Percentiles rank a stretch among this genome's conserved stretches.
Evolutionary conservation across 2,113 vertebrate species (phyloP).

Genomic region (Strigops habroptila): DNA sequence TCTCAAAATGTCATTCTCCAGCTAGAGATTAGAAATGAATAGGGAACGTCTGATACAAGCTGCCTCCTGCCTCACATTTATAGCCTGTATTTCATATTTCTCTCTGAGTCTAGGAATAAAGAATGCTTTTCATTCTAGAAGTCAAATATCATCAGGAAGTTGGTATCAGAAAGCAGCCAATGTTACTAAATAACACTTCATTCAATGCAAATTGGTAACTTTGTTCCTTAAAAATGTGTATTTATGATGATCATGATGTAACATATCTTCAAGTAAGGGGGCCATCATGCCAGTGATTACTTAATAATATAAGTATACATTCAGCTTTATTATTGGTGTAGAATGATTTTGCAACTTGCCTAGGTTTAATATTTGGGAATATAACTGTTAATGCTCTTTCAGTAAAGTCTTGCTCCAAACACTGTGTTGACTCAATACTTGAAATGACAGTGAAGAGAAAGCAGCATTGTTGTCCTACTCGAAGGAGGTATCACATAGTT

Average conservation of each 20-base stretch:
- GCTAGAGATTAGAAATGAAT: not conserved
- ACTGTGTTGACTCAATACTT: not conserved
- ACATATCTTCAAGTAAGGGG: not conserved
- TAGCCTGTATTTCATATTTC: not conserved
- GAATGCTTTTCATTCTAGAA: not conserved
- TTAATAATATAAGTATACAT: not conserved
- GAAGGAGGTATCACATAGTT: not conserved
- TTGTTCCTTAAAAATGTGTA: not conserved
- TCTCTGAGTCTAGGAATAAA: not conserved
- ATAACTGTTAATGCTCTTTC: not conserved
- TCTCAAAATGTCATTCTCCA: not conserved
- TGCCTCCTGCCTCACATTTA: not conserved
- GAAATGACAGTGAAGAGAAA: not conserved
- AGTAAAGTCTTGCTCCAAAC: not conserved
- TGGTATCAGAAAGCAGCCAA: not conserved
- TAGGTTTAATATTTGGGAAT: not conserved
- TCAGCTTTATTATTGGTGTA: not conserved
- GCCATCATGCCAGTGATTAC: not conserved
- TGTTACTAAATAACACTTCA: not conserved
- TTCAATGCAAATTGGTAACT: not conserved
- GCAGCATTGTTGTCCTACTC: not conserved
- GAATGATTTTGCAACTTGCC: not conserved
- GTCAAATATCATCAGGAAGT: not conserved
- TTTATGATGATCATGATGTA: not conserved
- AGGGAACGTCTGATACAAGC: not conserved